Base-by-base conservation (phyloP, 1,140 invertebrate species). In the Harlomillsia oculata region DNA sequence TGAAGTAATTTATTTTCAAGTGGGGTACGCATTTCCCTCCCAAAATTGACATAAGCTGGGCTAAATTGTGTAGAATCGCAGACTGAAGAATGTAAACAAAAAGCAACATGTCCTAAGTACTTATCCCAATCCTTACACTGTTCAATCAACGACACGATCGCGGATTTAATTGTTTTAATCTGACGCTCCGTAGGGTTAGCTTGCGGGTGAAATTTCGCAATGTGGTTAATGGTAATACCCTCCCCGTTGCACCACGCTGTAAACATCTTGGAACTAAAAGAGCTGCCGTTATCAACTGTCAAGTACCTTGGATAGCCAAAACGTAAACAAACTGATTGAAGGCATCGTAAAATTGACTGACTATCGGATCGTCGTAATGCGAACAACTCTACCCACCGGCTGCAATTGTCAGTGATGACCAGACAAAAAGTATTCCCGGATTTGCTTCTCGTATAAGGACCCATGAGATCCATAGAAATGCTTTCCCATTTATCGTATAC, bases 41-140 rank as follows among this genome's bases (percentile, higher is more conserved):
- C 71, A 29, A 70, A 69, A 16, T 67, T 73, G 4, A 72, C 45
- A 25, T 69, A 69, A 5, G 70, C 69, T 3, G 71, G 70, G 1
- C 69, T 68, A 39, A 66, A 70, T 2, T 65, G 49, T 9, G 70
- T 75, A 5, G 67, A 53, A 11, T 66, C 58, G 55, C 70, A 58
- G 5, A 65, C 58, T 0, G 69, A 70, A 3, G 72, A 69, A 32
- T 74, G 74, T 53, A 71, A 68, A 0, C 72, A 71, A 62, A 72
- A 76, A 0, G 64, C 50, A 4, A 76, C 62, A 21, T 70, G 67
- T 1, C 66, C 54, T 3, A 75, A 49, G 14, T 68, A 56, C 1
- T 61, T 45, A 41, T 71, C 62, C 71, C 70, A 75, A 6, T 59
- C 50, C 16, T 46, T 53, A 11, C 48, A 40, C 6, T 40, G 18